Percentiles rank a stretch among this genome's conserved stretches.
These are phyloP conservation scores for Capreolus pygargus DNA, from an alignment of 2,113 vertebrate genomes.

Conservation along the genomic window DNA sequence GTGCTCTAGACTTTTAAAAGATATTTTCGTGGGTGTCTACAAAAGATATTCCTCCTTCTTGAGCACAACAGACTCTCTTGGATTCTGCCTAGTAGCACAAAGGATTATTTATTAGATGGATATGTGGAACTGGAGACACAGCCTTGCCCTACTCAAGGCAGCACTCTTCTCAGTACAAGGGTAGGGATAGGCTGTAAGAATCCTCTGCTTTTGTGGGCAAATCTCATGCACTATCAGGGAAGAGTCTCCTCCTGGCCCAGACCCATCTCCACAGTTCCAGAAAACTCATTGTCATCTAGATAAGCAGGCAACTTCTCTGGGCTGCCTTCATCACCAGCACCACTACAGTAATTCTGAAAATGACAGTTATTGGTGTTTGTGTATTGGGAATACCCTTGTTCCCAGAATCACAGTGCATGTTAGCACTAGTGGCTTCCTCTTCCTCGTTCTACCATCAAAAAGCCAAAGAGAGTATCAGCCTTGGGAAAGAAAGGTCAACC, in stretches of 20 bases:
- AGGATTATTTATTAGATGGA: neutral
- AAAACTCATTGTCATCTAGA: neutral
- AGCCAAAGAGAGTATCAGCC: neutral
- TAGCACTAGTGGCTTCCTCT: neutral
- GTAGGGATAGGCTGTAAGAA: neutral
- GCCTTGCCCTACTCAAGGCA: neutral
- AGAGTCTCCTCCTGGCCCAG: neutral
- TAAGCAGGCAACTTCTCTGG: neutral
- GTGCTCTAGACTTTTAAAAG: neutral
- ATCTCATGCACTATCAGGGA: neutral
- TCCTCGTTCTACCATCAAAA: neutral
- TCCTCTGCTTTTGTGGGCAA: neutral
- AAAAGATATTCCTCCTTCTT: neutral
- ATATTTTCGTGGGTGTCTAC: neutral
- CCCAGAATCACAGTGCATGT: slow-evolving; percentile 50
- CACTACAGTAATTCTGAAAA: slow-evolving; percentile 66
- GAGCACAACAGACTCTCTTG: neutral
- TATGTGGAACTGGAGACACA: neutral
- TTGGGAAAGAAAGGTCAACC: slow-evolving; percentile 6
- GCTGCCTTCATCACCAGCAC: neutral
- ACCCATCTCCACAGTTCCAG: neutral
- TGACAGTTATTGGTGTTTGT: slow-evolving; percentile 52
- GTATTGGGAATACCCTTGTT: slow-evolving; percentile 64
- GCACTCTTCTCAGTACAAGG: neutral
- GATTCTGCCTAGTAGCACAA: neutral